phyloP scores from a whole-genome alignment of 1,140 invertebrate genomes.

The Nephotettix cincticeps region DNA sequence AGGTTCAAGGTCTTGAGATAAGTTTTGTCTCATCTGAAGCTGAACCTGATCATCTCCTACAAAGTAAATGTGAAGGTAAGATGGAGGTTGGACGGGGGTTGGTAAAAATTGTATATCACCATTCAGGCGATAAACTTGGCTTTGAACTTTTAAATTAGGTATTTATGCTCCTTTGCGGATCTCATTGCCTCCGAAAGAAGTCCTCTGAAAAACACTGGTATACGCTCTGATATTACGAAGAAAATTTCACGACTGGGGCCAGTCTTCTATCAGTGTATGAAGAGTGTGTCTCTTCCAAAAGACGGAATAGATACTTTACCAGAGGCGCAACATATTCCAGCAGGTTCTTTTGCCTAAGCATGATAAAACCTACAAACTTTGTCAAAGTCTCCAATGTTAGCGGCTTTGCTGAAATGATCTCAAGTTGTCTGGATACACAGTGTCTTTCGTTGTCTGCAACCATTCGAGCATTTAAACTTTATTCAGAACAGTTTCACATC shows the following conservation, averaged over 20 bases:
- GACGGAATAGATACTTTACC: slow-evolving; percentile 35
- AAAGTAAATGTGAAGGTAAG: slow-evolving; percentile 50
- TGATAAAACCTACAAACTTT: slow-evolving; percentile 39
- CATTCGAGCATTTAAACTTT: too few relatives aligned
- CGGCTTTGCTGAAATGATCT: too few relatives aligned
- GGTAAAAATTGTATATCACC: slow-evolving; percentile 45
- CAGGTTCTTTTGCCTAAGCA: slow-evolving; percentile 42
- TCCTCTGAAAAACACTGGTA: slow-evolving; percentile 44
- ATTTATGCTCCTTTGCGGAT: slow-evolving; percentile 42
- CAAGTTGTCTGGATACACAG: too few relatives aligned
- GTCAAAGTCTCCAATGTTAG: slow-evolving; percentile 38
- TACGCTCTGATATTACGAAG: neutral
- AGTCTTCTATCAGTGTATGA: slow-evolving; percentile 8
- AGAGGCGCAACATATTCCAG: slow-evolving; percentile 41
- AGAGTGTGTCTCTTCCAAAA: slow-evolving; percentile 34
- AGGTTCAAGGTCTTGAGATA: neutral
- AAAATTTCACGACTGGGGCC: neutral
- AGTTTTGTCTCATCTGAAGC: slow-evolving; percentile 24
- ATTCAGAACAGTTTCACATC: too few relatives aligned
- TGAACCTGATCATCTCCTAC: slow-evolving; percentile 39
- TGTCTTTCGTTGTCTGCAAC: too few relatives aligned
- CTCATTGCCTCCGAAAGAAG: slow-evolving; percentile 46
- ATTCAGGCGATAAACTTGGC: slow-evolving; percentile 47
- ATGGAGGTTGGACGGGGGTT: slow-evolving; percentile 31
- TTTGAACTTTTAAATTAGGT: slow-evolving; percentile 49